Percentiles rank a stretch among this genome's conserved stretches.
phyloP scores from a whole-genome alignment of 2,113 vertebrate species.

The Platysternon megacephalum region DNA sequence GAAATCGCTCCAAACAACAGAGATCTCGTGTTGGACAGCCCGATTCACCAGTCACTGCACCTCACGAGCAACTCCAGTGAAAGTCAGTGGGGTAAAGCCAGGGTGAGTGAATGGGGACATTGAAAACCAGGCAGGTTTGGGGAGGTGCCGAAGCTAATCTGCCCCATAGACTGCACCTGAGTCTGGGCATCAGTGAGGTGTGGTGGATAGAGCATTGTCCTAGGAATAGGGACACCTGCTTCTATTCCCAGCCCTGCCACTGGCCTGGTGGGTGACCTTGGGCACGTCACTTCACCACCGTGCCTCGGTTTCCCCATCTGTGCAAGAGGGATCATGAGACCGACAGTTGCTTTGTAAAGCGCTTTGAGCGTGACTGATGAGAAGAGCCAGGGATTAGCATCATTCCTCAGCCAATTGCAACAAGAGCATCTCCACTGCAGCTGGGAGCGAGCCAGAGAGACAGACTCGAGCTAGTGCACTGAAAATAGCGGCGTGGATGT shows the following conservation, averaged over 20 bases:
- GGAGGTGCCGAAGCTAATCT: not conserved
- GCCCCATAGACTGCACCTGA: not conserved
- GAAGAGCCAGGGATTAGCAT: not conserved
- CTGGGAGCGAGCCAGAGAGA: not conserved
- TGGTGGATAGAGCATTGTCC: not conserved
- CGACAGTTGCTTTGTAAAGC: not conserved
- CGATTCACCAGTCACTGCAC: not conserved
- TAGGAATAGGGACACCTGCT: not conserved
- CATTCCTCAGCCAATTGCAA: not conserved
- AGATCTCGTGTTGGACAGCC: not conserved
- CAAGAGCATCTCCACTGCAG: not conserved
- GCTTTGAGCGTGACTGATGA: not conserved
- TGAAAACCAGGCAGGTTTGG: not conserved
- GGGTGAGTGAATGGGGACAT: not conserved
- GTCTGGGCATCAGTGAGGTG: not conserved
- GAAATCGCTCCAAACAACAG: not conserved
- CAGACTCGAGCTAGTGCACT: not conserved
- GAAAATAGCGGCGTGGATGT: not conserved
- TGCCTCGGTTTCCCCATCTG: not conserved
- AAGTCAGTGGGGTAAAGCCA: not conserved
- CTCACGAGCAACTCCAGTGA: not conserved
- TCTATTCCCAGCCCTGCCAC: not conserved
- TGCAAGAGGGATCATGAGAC: not conserved
- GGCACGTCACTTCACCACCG: not conserved
- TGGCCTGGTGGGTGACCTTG: not conserved